Evolutionary conservation across 2,797 vertebrate species (phyloP), one percentile per base, ranked within the genome.

Genomic region (Chloroceryle amazona): DNA sequence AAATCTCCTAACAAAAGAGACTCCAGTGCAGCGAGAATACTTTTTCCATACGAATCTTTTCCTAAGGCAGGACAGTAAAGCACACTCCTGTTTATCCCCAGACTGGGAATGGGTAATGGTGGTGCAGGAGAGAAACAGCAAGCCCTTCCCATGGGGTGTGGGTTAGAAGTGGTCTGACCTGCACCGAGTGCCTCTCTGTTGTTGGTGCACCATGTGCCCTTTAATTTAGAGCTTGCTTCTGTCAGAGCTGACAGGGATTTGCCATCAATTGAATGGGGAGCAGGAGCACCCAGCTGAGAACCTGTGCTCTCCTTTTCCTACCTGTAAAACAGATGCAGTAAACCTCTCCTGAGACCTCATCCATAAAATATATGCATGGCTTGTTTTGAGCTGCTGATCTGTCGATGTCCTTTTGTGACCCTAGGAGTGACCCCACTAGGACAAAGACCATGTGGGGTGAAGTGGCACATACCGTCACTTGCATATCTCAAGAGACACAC

Each of bases 381-480:
- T 86, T 60, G 57, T 55, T 73, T 67, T 26, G 65, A 74, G 76
- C 9, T 81, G 25, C 79, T 87, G 75, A 71, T 68, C 35, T 7
- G 1, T 41, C 0, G 1, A 26, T 72, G 41, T 9, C 33, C 41
- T 91, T 72, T 33, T 60, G 29, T 4, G 37, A 81, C 75, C 54
- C 35, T 11, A 52, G 22, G 49, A 81, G 41, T 90, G 89, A 80
- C 58, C 73, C 79, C 58, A 65, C n/a, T 63, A 39, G 65, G 66
- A 86, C 54, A 68, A 84, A 67, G 52, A 66, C 51, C 25, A 13
- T 28, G 39, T 54, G 55, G 74, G 70, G 63, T 84, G 44, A 88
- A 95, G 82, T 80, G 66, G 66, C 76, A 79, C 80, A 87, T 94
- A 28, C 91, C 57, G 63, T 65, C 71, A 78, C 86, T 70, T 81